A percentile compares a stretch with the other conserved stretches of the same genome.
These are phyloP conservation scores for Hypercompe scribonia DNA, from an alignment of 2,888 invertebrate species.

Conservation along the genomic window DNA sequence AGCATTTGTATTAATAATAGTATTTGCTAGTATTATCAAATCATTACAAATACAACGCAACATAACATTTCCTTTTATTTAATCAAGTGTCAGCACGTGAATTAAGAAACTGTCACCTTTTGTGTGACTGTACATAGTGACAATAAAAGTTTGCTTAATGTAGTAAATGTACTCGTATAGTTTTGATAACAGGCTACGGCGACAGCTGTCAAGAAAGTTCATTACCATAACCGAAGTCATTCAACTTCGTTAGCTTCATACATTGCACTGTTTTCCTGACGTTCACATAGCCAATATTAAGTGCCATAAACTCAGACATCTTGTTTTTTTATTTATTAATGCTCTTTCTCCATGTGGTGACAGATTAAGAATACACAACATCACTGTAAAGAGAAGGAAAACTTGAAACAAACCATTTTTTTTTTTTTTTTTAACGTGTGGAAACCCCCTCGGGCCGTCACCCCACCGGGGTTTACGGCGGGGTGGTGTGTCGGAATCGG, in stretches of 20 bases:
- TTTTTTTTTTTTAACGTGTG: too few relatives aligned
- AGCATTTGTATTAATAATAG: too few relatives aligned
- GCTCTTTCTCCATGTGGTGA: too few relatives aligned
- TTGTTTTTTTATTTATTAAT: too few relatives aligned
- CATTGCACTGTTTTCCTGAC: not conserved
- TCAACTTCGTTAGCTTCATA: not conserved
- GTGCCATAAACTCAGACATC: too few relatives aligned
- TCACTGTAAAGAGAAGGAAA: too few relatives aligned
- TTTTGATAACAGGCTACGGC: not conserved
- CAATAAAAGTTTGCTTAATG: not conserved
- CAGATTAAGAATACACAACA: too few relatives aligned
- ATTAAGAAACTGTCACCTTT: not conserved
- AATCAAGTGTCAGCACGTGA: not conserved
- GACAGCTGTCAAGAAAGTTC: constrained; percentile 4
- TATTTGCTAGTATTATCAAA: too few relatives aligned
- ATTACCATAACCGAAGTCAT: constrained; percentile 8
- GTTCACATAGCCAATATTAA: not conserved
- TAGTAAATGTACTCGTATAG: not conserved
- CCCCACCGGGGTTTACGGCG: too few relatives aligned
- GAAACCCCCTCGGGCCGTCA: too few relatives aligned
- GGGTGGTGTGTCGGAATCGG: too few relatives aligned
- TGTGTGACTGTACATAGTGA: not conserved
- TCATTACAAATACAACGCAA: not conserved
- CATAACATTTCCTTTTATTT: not conserved
- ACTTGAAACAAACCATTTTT: too few relatives aligned